phyloP scores from a whole-genome alignment of 2,888 invertebrate species.

The Xanthostigma xanthostigma region DNA sequence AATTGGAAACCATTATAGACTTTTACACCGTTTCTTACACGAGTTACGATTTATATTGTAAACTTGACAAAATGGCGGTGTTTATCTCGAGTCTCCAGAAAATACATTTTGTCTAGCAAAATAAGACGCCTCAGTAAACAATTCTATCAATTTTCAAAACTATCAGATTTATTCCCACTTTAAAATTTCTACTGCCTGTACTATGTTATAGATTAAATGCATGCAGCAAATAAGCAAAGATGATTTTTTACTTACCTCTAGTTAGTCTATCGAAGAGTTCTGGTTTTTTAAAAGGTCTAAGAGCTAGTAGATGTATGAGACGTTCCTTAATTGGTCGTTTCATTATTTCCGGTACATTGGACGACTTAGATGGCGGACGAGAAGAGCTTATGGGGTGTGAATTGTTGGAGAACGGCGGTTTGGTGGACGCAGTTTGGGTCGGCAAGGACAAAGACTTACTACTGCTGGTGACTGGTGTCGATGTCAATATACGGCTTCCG shows the following conservation, averaged over 20 bases:
- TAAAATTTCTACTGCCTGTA: no score
- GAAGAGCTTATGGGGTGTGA: constrained; percentile 27
- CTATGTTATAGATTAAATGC: no score
- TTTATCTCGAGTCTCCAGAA: no score
- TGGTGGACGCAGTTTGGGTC: constrained; percentile 14
- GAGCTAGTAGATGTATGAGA: constrained; percentile 83
- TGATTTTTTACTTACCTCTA: constrained; percentile 45
- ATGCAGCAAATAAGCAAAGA: background rate
- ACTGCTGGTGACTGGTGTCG: background rate
- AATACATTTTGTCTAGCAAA: no score
- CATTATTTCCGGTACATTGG: constrained; percentile 47
- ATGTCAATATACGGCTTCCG: constrained; percentile 1
- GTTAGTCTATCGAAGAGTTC: constrained; percentile 70
- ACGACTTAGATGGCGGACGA: constrained; percentile 30
- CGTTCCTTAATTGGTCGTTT: constrained; percentile 72
- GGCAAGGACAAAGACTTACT: background rate
- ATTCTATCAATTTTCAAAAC: no score
- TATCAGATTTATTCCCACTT: no score
- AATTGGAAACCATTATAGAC: no score
- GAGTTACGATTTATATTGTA: no score
- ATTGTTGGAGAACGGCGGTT: constrained; percentile 16
- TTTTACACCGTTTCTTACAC: no score
- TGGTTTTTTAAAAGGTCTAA: constrained; percentile 86
- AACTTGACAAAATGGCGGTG: no score
- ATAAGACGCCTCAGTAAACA: no score